These are phyloP conservation scores for Morphnarchus princeps DNA, from an alignment of 2,113 vertebrate species.

Conservation along the genomic window DNA sequence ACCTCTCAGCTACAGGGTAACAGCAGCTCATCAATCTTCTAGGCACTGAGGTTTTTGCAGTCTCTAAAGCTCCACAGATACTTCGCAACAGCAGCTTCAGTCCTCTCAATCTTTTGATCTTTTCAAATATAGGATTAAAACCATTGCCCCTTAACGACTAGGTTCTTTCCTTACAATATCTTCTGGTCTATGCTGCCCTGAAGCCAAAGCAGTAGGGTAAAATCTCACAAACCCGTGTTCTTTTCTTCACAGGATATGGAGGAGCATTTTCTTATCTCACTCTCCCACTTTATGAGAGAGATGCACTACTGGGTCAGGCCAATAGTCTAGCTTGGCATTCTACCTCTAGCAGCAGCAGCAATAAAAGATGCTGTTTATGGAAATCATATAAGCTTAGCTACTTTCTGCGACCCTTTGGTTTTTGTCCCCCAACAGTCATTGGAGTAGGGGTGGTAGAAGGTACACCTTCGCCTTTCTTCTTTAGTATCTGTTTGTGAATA, in stretches of 20 bases:
- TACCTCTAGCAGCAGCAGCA: not conserved
- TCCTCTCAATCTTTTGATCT: not conserved
- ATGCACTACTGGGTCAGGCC: not conserved
- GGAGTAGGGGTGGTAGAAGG: not conserved
- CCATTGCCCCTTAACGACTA: not conserved
- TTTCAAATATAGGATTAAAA: not conserved
- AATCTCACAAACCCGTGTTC: not conserved
- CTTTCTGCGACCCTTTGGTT: not conserved
- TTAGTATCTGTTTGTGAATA: not conserved
- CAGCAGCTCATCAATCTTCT: not conserved
- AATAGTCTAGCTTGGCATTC: not conserved
- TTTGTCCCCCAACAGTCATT: not conserved
- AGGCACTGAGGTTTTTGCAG: not conserved
- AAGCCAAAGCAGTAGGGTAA: not conserved
- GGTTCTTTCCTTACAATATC: not conserved
- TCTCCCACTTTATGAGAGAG: not conserved
- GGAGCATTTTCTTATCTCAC: not conserved
- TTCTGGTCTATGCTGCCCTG: not conserved
- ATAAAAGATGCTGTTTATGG: not conserved
- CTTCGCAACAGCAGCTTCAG: not conserved
- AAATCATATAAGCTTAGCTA: not conserved
- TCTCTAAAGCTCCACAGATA: not conserved
- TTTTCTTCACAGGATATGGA: not conserved
- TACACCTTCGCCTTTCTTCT: not conserved
- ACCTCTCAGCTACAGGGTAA: not conserved